Percentiles rank a stretch among this genome's conserved stretches.
These are phyloP conservation scores for Diphyllodes magnificus DNA, from an alignment of 2,113 vertebrate species.

Conservation along the genomic window DNA sequence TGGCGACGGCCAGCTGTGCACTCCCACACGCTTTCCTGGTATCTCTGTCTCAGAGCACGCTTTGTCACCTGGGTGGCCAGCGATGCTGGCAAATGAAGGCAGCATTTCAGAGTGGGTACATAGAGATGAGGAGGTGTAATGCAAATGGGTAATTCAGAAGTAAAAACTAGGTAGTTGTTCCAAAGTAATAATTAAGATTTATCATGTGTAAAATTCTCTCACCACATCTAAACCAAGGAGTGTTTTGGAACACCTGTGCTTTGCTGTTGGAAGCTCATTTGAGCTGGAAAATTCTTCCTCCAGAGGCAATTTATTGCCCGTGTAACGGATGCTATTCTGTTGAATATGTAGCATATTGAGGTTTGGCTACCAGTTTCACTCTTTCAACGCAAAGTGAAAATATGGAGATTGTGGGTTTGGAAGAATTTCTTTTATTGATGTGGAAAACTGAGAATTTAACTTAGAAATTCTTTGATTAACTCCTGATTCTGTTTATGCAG, in stretches of 20 bases:
- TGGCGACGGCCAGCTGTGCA: rapidly evolving
- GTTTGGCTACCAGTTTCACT: conserved; percentile 19
- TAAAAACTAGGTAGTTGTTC: conserved; percentile 11
- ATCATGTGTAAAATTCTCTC: conserved; percentile 20
- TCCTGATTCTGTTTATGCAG: background rate
- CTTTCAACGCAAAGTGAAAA: background rate
- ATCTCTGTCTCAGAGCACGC: background rate
- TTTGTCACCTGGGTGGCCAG: background rate
- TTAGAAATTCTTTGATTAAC: conserved; percentile 7
- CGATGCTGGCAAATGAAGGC: background rate
- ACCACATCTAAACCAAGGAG: conserved; percentile 17
- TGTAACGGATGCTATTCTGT: conserved; percentile 6
- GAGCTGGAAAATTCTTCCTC: conserved; percentile 24
- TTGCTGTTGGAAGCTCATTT: conserved; percentile 24
- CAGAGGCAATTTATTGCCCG: background rate
- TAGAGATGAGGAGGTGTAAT: background rate
- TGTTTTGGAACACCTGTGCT: conserved; percentile 19
- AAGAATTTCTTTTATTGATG: conserved; percentile 10
- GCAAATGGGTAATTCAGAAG: conserved; percentile 1
- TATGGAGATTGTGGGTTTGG: background rate
- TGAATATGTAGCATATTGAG: background rate
- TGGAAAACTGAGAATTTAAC: conserved; percentile 31
- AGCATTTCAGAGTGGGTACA: background rate
- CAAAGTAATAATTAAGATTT: conserved; percentile 10
- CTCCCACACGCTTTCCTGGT: background rate